Conservation (phyloP, 2,113 vertebrate genomes). For the Aplodontia rufa region DNA sequence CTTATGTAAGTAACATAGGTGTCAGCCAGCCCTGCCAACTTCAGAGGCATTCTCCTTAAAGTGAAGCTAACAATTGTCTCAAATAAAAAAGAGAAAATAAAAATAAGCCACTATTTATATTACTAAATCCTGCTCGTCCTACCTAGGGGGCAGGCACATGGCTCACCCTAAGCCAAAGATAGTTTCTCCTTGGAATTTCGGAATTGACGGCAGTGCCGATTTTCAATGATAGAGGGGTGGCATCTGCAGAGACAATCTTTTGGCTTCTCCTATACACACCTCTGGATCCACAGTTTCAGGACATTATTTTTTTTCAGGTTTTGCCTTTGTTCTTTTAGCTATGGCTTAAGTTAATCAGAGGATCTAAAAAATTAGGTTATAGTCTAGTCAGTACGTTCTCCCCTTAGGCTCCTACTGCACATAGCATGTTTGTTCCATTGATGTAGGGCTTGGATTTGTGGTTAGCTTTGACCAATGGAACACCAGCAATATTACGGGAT, state of each 20-base stretch:
- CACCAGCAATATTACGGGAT: background rate
- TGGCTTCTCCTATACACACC: background rate
- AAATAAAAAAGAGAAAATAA: constrained; percentile 28
- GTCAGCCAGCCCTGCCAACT: background rate
- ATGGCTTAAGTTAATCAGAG: background rate
- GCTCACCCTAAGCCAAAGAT: background rate
- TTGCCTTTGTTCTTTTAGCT: background rate
- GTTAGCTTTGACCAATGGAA: background rate
- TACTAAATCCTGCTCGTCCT: background rate
- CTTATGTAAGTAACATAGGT: background rate
- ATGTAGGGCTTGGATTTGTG: background rate
- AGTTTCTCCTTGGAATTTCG: background rate
- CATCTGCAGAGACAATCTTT: background rate
- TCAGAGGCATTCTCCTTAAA: background rate
- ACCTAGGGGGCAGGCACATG: background rate
- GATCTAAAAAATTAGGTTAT: background rate
- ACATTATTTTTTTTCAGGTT: background rate
- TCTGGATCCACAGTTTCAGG: background rate
- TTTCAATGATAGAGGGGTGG: background rate
- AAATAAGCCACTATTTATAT: background rate
- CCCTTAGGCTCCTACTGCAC: background rate
- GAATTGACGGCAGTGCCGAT: background rate
- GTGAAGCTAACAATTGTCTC: constrained; percentile 21
- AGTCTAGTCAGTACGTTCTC: background rate
- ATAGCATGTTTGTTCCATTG: no score